Evolutionary conservation across 2,888 invertebrate genomes (phyloP).

Genomic region (Trichopria drosophilae): DNA sequence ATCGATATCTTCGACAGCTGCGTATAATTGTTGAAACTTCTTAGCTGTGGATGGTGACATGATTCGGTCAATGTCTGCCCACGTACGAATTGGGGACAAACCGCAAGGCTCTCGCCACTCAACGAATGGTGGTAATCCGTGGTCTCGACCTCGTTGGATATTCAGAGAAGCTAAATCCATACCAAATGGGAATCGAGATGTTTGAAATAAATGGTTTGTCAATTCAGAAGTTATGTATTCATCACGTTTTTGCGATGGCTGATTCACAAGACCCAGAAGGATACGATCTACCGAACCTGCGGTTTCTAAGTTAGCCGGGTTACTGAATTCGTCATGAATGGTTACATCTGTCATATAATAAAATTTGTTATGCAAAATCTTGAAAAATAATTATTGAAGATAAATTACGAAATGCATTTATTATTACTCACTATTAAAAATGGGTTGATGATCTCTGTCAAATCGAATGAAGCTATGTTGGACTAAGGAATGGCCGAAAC

Average conservation of each 20-base stretch:
- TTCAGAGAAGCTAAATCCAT: slow-evolving; percentile 88
- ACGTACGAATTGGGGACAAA: slow-evolving; percentile 66
- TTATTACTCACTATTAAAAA: slow-evolving; percentile 71
- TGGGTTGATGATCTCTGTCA: slow-evolving; percentile 69
- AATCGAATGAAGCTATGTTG: slow-evolving; percentile 76
- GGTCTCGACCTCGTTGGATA: slow-evolving; percentile 84
- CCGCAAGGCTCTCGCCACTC: slow-evolving; percentile 81
- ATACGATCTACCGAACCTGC: slow-evolving; percentile 79
- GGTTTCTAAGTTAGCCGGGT: slow-evolving; percentile 68
- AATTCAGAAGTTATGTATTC: slow-evolving; percentile 80
- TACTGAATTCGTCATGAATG: slow-evolving; percentile 76
- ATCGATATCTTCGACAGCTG: slow-evolving; percentile 80
- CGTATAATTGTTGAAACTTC: slow-evolving; percentile 63
- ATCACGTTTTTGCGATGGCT: slow-evolving; percentile 77
- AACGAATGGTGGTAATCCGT: slow-evolving; percentile 80
- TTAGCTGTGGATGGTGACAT: slow-evolving; percentile 69
- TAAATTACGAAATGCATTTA: slow-evolving; percentile 1
- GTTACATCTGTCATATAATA: slow-evolving; percentile 68
- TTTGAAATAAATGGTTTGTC: slow-evolving; percentile 83
- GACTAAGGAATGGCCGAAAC: slow-evolving; percentile 86
- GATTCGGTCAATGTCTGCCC: slow-evolving; percentile 72
- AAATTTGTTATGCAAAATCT: background rate
- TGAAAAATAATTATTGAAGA: background rate
- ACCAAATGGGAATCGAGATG: slow-evolving; percentile 70
- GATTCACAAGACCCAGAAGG: slow-evolving; percentile 75